These are phyloP conservation scores for Palythoa grandiflora DNA, from an alignment of 92 coral and sea anemone species.

Conservation along the genomic window DNA sequence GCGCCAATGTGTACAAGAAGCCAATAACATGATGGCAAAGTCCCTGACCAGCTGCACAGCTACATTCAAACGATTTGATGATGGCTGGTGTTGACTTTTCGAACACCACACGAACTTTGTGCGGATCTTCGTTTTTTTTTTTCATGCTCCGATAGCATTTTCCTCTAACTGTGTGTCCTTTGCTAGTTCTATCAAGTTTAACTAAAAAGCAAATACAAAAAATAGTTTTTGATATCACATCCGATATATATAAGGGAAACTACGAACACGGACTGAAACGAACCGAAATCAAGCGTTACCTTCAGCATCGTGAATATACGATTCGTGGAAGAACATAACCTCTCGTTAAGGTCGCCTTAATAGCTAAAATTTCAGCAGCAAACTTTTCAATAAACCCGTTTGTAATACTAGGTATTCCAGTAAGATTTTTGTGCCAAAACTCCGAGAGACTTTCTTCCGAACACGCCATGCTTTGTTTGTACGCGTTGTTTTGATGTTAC, in stretches of 20 bases:
- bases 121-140: constrained; percentile 60
- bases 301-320: constrained; percentile 43
- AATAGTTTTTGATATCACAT: not conserved
- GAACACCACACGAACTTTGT: constrained; percentile 40
- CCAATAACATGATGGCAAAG: too few relatives aligned
- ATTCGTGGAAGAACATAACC: too few relatives aligned
- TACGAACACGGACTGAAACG: not conserved
- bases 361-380: constrained; percentile 50
- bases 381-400: constrained; percentile 55
- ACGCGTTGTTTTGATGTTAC: not conserved
- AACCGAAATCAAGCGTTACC: constrained; percentile 19
- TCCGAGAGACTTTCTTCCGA: constrained; percentile 37
- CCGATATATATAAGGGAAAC: not conserved
- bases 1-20: too few relatives aligned
- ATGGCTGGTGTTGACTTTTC: constrained; percentile 2
- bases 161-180: constrained; percentile 40
- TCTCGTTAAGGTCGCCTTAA: constrained; percentile 49
- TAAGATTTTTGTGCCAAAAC: constrained; percentile 66
- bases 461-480: not conserved
- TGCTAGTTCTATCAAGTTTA: constrained; percentile 8
- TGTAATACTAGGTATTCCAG: constrained; percentile 42
- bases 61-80: constrained; percentile 49
- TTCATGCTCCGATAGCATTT: constrained; percentile 62
- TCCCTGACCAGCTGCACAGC: constrained; percentile 67
- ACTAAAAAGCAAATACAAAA: constrained; percentile 4